A percentile compares a stretch with the other conserved stretches of the same genome.
phyloP scores from a whole-genome alignment of 2,113 vertebrate genomes.

The Megatriorchis doriae region DNA sequence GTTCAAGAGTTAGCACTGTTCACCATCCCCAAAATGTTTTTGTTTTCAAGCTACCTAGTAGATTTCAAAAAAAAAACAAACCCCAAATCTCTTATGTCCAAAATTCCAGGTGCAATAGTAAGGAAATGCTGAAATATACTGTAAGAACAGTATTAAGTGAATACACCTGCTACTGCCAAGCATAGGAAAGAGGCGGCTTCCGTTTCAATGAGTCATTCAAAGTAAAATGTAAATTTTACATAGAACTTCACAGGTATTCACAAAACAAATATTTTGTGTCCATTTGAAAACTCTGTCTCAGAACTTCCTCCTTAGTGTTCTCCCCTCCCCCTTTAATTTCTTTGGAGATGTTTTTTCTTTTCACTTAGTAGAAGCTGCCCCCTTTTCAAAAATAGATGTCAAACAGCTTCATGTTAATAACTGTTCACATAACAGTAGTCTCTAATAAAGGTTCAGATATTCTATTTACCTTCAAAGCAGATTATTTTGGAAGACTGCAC shows the following conservation, averaged over 20 bases:
- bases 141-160: neutral
- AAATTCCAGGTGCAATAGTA: neutral
- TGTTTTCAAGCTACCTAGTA: neutral
- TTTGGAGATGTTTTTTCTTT: neutral
- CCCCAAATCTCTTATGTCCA: accelerated
- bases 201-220: neutral
- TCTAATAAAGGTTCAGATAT: neutral
- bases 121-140: neutral
- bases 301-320: neutral
- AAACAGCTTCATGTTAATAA: neutral
- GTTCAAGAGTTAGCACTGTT: neutral
- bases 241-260: neutral
- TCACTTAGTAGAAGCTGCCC: neutral
- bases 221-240: neutral
- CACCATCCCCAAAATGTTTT: neutral
- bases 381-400: neutral
- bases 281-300: neutral
- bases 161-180: neutral
- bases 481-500: neutral
- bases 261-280: neutral
- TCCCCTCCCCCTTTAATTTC: neutral
- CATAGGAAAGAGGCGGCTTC: neutral
- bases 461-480: neutral
- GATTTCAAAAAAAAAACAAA: neutral
- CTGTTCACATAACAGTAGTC: neutral